These are phyloP conservation scores for Fragariocoptes setiger DNA, from an alignment of 1,140 invertebrate species.

Conservation along the genomic window DNA sequence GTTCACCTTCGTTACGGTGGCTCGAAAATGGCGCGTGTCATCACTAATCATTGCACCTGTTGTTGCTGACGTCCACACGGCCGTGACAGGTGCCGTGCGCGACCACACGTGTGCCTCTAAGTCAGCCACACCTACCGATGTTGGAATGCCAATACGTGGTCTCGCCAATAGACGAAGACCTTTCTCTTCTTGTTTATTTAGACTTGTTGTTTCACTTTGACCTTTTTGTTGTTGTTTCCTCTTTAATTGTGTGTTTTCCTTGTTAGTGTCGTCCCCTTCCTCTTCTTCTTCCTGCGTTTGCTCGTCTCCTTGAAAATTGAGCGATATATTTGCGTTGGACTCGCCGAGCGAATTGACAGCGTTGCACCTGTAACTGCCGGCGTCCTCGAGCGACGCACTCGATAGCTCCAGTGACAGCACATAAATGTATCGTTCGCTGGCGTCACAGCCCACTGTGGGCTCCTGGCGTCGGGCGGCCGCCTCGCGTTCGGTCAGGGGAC, in stretches of 20 bases:
- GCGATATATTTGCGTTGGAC: constrained; percentile 95
- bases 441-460: background rate
- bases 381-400: constrained; percentile 64
- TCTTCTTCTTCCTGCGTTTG: constrained; percentile 15
- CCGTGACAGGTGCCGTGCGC: no score
- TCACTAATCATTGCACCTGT: no score
- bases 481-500: constrained; percentile 21
- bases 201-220: constrained; percentile 1
- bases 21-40: no score
- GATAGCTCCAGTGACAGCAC: constrained; percentile 54
- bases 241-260: constrained; percentile 12
- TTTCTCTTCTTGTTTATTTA: constrained; percentile 2
- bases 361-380: constrained; percentile 91
- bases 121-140: no score
- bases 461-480: background rate
- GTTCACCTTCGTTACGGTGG: no score
- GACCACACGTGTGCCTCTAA: no score
- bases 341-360: constrained; percentile 91
- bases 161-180: constrained; percentile 1
- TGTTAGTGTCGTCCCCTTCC: constrained; percentile 21
- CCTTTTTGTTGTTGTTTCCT: background rate
- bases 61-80: no score
- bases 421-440: constrained; percentile 34
- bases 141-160: no score
- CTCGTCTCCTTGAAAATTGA: constrained; percentile 47